phyloP scores from a whole-genome alignment of 2,797 vertebrate species.

The Zalophus californianus region DNA sequence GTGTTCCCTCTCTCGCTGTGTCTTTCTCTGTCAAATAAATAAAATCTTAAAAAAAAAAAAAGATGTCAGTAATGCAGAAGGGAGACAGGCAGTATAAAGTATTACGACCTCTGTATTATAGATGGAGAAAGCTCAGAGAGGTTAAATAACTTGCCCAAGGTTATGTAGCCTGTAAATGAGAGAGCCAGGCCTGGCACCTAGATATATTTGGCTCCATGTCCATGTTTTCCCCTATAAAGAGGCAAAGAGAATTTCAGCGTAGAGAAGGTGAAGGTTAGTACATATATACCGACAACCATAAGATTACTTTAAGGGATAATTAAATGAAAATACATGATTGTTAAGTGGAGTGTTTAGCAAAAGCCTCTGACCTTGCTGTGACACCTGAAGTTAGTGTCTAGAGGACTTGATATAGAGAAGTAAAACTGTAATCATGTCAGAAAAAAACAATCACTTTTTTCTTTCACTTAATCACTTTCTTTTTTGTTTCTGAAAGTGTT shows the following conservation, averaged over 20 bases:
- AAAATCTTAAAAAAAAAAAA: not conserved
- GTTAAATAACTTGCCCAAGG: not conserved
- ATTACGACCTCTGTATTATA: not conserved
- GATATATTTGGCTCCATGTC: not conserved
- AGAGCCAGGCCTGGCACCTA: not conserved
- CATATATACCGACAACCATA: not conserved
- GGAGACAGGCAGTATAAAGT: not conserved
- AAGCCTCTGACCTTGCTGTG: not conserved
- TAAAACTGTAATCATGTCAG: conserved; percentile 43
- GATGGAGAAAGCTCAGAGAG: not conserved
- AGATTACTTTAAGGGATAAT: conserved; percentile 50
- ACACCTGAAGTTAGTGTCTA: not conserved
- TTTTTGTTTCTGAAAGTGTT: conserved; percentile 22
- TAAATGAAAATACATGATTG: not conserved
- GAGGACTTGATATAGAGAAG: not conserved
- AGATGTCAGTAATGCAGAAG: not conserved
- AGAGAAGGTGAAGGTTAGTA: conserved; percentile 18
- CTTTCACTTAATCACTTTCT: conserved; percentile 31
- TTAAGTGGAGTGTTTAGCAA: not conserved
- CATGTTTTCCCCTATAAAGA: not conserved
- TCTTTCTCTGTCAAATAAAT: too few relatives aligned
- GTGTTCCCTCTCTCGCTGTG: too few relatives aligned
- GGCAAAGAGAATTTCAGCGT: not conserved
- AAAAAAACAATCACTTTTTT: conserved; percentile 10
- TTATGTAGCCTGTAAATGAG: not conserved